Evolutionary conservation across 2,113 vertebrate genomes (phyloP), one percentile per base, ranked within the genome.

Genomic region (Salvelinus sp.): DNA sequence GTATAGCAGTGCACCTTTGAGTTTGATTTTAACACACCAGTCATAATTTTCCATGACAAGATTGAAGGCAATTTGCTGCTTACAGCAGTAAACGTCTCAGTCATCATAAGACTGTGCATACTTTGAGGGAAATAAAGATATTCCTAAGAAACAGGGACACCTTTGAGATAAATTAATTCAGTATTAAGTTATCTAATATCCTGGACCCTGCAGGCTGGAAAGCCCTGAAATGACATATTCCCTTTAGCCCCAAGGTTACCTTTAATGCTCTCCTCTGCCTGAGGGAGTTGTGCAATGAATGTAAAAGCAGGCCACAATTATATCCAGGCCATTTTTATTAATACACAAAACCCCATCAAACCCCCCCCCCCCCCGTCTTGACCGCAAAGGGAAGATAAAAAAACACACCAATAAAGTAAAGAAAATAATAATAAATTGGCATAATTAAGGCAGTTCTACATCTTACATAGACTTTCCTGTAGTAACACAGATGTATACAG

Each of bases 361-460:
- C 89, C 79, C 78, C 74, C 50, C 70, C 58, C 80, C 82, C 65
- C 63, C 66, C 74, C 44, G 76, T 82, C 78, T 89, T 88, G 83
- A 88, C 88, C 85, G 83, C 79, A 88, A 84, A 89, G 82, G 81
- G 75, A 84, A 83, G 76, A 85, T 80, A 85, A 87, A 87, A 88
- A 84, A 92, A 89, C 83, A 91, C 81, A 93, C 86, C 90, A 93
- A 92, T 91, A 93, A 92, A 91, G 38, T 90, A 91, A 91, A 82
- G 90, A 62, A 6, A 69, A 22, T 38, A n/a, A 62, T 6, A n/a
- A 62, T 16, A 79, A 84, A 90, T 87, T 86, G 88, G 90, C 87
- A 78, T 73, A 81, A 88, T 91, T 94, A 94, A 94, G 93, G 93
- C 93, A 89, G 90, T 89, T 92, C 92, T 93, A 93, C 90, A 85